A percentile compares a stretch with the other conserved stretches of the same genome.
Conservation (phyloP, 2,888 invertebrate genomes). For the Tricholauxania praeusta region DNA sequence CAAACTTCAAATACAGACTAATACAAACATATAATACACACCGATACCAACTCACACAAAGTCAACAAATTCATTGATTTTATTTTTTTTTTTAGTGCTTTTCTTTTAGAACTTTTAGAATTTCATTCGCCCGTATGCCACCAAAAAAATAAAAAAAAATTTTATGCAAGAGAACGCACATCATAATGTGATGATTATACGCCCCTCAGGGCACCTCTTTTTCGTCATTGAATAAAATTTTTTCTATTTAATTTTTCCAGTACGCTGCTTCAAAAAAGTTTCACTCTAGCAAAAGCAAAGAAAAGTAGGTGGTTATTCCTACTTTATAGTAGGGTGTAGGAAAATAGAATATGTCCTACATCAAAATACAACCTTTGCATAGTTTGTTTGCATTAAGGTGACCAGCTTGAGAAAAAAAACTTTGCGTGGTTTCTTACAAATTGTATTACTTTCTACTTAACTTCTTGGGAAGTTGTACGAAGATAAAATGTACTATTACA, state of each 20-base stretch:
- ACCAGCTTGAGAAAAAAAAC: neutral
- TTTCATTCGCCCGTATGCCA: neutral
- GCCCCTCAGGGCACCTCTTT: conserved; percentile 24
- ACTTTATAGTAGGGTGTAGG: neutral
- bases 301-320: no score
- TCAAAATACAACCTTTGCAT: conserved; percentile 11
- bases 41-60: neutral
- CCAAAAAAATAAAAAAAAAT: neutral
- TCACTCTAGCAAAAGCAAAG: no score
- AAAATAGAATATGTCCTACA: neutral
- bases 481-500: no score
- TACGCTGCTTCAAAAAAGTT: conserved; percentile 6
- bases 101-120: no score
- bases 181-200: conserved; percentile 26
- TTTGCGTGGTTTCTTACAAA: no score
- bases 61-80: conserved; percentile 1
- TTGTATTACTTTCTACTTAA: no score
- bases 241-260: conserved; percentile 3
- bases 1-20: neutral
- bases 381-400: neutral
- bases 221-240: neutral
- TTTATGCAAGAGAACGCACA: conserved; percentile 21
- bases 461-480: neutral
- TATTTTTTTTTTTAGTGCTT: no score
- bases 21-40: neutral